Evolutionary conservation across 2,888 invertebrate species (phyloP).

Genomic region (Chaetogeoica ovagalla): DNA sequence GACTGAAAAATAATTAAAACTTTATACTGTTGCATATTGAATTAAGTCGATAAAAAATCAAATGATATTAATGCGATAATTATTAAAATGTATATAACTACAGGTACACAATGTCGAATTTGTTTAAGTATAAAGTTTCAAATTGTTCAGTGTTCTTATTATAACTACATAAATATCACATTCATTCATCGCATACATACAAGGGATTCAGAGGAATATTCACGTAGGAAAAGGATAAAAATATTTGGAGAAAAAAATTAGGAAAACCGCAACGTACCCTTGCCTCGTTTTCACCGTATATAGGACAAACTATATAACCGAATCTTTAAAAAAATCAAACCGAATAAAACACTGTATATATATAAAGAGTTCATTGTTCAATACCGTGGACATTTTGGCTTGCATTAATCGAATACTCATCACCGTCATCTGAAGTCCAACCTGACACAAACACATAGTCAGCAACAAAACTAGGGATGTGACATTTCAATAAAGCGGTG

Average conservation of each 20-base stretch:
- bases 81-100: background rate
- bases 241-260: constrained; percentile 24
- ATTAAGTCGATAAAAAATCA: no score
- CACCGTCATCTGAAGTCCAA: constrained; percentile 81
- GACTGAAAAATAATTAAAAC: constrained; percentile 24
- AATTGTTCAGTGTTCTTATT: constrained; percentile 35
- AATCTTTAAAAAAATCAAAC: constrained; percentile 3
- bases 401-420: constrained; percentile 61
- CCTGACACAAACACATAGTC: constrained; percentile 84
- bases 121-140: constrained; percentile 4
- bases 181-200: constrained; percentile 47
- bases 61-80: no score
- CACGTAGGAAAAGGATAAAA: constrained; percentile 12
- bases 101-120: background rate
- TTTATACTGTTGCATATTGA: background rate
- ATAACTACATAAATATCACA: constrained; percentile 14
- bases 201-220: constrained; percentile 30
- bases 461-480: constrained; percentile 90
- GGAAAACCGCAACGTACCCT: constrained; percentile 52
- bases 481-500: constrained; percentile 88
- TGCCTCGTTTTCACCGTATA: background rate
- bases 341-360: constrained; percentile 1
- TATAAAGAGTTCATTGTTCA: constrained; percentile 19
- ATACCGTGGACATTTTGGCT: constrained; percentile 47
- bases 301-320: constrained; percentile 7